Base-by-base conservation (phyloP, 1,140 invertebrate species). In the Lordiphosa mommai region DNA sequence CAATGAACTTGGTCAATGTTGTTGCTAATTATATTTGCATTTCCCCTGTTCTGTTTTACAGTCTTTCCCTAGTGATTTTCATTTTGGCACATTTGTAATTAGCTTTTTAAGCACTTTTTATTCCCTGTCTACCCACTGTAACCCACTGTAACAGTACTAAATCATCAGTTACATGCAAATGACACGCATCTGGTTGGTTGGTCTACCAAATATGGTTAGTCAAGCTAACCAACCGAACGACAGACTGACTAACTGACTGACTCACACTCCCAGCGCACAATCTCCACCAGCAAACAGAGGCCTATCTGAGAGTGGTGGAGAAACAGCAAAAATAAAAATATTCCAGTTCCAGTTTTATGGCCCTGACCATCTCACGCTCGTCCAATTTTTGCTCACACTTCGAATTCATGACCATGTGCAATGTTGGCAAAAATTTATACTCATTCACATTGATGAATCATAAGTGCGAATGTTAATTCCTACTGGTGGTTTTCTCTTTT, bases 1-100 rank as follows among this genome's bases (percentile, higher is more conserved):
- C 76, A 70, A 33, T 74, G 65, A 79, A 79, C 76, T 74, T 70
- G 61, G 60, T 23, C 40, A 69, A 65, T 73, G 69, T 73, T 65
- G 74, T 65, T 80, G 64, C 47, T 61, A 68, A 79, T 77, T 79
- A 61, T 63, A 73, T 73, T 64, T 73, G 55, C 73, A 68, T 77
- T 76, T 79, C 30, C 30, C 33, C 50, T 56, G 57, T 68, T 72
- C 49, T 52, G 50, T 47, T 60, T 59, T 51, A 44, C 50, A 43
- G 41, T 66, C 33, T 50, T 50, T 52, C n/a, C n/a, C n/a, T n/a
- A n/a, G n/a, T n/a, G n/a, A n/a, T n/a, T n/a, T n/a, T n/a, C n/a
- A n/a, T n/a, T n/a, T n/a, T n/a, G n/a, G 69, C 51, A 51, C 51
- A 69, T 57, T 73, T 80, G 48, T 65, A 43, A 53, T 57, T 61